Evolutionary conservation across 2,888 invertebrate species (phyloP), one percentile per base, ranked within the genome.

Genomic region (Callyntrura sp.): DNA sequence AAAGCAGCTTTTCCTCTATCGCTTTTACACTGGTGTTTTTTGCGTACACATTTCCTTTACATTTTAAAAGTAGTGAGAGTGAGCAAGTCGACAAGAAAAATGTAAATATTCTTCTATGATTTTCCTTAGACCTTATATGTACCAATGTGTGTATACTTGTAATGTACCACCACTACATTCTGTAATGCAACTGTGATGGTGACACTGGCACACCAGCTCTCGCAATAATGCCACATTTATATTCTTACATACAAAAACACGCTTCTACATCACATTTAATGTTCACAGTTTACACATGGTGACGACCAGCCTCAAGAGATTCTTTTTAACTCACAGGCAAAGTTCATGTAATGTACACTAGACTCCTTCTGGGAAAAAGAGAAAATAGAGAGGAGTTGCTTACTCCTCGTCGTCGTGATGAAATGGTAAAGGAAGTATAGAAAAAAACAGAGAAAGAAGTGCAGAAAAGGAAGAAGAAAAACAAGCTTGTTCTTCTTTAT

Each of bases 1-100:
- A 90, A 87, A 90, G 83, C 91, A 51, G 82, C 78, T 91, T 79
- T 62, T 23, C 45, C 51, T 55, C 78, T 25, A 78, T 55, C 48
- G 20, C 25, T 57, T 14, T 14, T 35, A 35, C 68, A 68, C 5
- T 45, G 12, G 35, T 35, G 70, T 45, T 45, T n/a, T 17, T 45
- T 43, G 43, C 23, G n/a, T 0, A 17, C 12, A 6, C 20, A 14
- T 57, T n/a, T 51, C 14, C 1, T 9, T 51, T 57, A 17, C 57
- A 1, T 17, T 57, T 20, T 57, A 17, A n/a, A 17, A 17, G 0
- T 17, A 17, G 57, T 3, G 14, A 57, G 20, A 11, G 11, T 45
- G 20, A 6, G 20, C 57, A n/a, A n/a, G n/a, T 17, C 57, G n/a
- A 12, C 2, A 57, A 1, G 57, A 17, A 17, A 57, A 57, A 57